Percentiles rank a stretch among this genome's conserved stretches.
Conservation (phyloP, 2,113 vertebrate species). For the Austrofundulus limnaeus region DNA sequence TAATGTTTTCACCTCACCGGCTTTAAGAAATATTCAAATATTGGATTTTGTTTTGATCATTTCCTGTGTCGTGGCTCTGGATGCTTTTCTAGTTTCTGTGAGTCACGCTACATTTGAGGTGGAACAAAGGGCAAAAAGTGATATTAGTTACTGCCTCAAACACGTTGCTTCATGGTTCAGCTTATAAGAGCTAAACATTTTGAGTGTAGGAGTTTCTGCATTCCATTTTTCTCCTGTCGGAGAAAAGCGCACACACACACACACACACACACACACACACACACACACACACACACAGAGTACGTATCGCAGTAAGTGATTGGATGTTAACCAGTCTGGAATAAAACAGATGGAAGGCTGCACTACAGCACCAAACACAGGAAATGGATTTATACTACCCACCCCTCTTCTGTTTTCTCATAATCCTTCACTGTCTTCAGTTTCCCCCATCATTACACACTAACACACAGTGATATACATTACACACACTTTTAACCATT, state of each 20-base stretch:
- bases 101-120: slow-evolving; percentile 21
- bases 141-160: slow-evolving; percentile 20
- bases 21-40: slow-evolving; percentile 7
- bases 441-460: slow-evolving; percentile 28
- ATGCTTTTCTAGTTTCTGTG: slow-evolving; percentile 24
- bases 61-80: slow-evolving; percentile 20
- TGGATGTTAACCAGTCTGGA: slow-evolving; percentile 60
- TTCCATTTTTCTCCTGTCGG: slow-evolving; percentile 37
- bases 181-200: slow-evolving; percentile 47
- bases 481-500: slow-evolving; percentile 10
- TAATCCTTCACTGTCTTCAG: slow-evolving; percentile 47
- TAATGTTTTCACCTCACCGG: slow-evolving; percentile 29
- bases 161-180: slow-evolving; percentile 40
- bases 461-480: slow-evolving; percentile 20
- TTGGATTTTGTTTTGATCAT: slow-evolving; percentile 37
- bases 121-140: slow-evolving; percentile 18
- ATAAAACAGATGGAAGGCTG: slow-evolving; percentile 56
- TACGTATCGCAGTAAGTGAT: slow-evolving; percentile 50
- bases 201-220: slow-evolving; percentile 38
- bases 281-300: slow-evolving; percentile 23
- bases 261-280: slow-evolving; percentile 25
- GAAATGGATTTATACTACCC: slow-evolving; percentile 60
- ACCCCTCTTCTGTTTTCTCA: slow-evolving; percentile 41
- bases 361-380: slow-evolving; percentile 40
- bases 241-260: slow-evolving; percentile 14